A percentile compares a stretch with the other conserved stretches of the same genome.
Conservation (phyloP, 1,140 invertebrate genomes). For the Oncopodura yosiiana region DNA sequence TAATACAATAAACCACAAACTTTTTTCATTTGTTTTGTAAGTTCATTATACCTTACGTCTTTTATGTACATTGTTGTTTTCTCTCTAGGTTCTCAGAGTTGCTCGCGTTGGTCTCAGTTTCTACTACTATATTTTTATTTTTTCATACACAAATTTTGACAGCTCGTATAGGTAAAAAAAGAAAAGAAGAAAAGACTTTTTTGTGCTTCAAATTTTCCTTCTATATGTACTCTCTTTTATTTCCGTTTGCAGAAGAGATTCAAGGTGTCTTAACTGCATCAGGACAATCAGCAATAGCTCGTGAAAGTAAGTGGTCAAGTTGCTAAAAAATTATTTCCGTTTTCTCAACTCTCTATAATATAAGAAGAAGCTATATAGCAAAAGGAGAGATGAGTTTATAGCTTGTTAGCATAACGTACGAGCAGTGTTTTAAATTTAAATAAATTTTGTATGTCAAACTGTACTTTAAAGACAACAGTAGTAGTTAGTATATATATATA, state of each 20-base stretch:
- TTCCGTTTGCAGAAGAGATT: too few relatives aligned
- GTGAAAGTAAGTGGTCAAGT: conserved; percentile 24
- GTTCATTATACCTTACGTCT: background rate
- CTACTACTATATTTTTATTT: conserved; percentile 37
- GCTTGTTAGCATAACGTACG: too few relatives aligned
- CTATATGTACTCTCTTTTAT: too few relatives aligned
- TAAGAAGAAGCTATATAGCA: too few relatives aligned
- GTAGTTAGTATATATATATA: too few relatives aligned
- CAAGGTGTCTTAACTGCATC: conserved; percentile 29
- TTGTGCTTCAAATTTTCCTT: too few relatives aligned
- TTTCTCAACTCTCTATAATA: background rate
- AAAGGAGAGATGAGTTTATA: too few relatives aligned
- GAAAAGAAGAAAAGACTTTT: too few relatives aligned
- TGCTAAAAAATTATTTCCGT: background rate
- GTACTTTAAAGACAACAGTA: too few relatives aligned
- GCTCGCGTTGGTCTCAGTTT: conserved; percentile 37
- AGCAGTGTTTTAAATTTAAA: too few relatives aligned
- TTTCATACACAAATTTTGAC: conserved; percentile 38
- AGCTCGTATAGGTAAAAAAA: conserved; percentile 35
- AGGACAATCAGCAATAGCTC: conserved; percentile 21
- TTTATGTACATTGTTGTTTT: background rate
- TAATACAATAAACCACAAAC: background rate
- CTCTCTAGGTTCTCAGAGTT: conserved; percentile 37
- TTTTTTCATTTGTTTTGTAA: background rate
- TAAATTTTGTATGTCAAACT: too few relatives aligned